Evolutionary conservation across 2,888 invertebrate species (phyloP), one percentile per base, ranked within the genome.

Genomic region (Amitus sp.): DNA sequence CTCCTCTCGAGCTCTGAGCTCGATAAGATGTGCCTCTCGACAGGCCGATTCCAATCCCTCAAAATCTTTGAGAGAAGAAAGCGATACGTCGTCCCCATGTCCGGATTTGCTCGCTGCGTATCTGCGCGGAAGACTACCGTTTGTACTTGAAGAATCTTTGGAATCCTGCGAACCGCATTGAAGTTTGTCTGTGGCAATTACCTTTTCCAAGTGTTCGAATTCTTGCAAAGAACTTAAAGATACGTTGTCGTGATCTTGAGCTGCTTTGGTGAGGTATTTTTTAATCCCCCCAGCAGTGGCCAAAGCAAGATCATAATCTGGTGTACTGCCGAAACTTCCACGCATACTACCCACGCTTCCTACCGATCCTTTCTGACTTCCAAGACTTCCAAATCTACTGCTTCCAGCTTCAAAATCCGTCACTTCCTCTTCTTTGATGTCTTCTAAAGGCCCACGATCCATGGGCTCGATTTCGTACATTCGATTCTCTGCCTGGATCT

Each of bases 201-300:
- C 92, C 70, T 89, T 89, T 82, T 97, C 97, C 10, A 97, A 84
- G 65, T 91, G 91, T 84, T 97, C 97, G 84, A 97, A 97, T 79
- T 97, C 97, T 82, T 95, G 95, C 59, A 97, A 85, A 4, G 96
- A 96, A 66, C 92, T 94, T 82, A 96, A 90, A 0, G 96, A 96
- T 37, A 95, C 87, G 77, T 96, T 95, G 77, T 97, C 96, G 76
- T 93, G 92, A 70, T 96, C 95, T n/a, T n/a, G n/a, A n/a, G 91
- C 89, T 69, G 89, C 87, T 68, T 90, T 89, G 2, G 90, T 88
- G 73, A 94, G 91, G 80, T 92, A 93, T 74, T 92, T 90, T 74
- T 92, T 88, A n/a, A n/a, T n/a, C n/a, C n/a, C n/a, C n/a, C n/a
- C n/a, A n/a, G n/a, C n/a, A n/a, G 93, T 89, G 49, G 93, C 90